These are phyloP conservation scores for Spinus pinus DNA, from an alignment of 2,797 vertebrate species.

Conservation along the genomic window DNA sequence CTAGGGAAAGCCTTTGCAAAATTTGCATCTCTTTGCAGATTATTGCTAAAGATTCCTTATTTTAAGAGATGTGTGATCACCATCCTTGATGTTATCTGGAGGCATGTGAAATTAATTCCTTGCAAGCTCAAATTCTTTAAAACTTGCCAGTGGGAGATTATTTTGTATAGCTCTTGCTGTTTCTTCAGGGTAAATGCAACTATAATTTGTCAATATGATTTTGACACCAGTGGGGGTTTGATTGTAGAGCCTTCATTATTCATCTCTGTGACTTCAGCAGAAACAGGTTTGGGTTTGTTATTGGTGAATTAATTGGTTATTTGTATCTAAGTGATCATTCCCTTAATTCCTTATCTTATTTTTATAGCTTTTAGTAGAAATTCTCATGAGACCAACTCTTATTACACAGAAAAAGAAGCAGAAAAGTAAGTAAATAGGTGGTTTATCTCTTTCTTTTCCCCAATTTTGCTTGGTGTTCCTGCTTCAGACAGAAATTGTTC, in stretches of 20 bases:
- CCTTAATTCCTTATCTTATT: conserved; percentile 21
- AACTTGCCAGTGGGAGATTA: neutral
- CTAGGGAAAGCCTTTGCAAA: neutral
- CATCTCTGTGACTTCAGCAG: neutral
- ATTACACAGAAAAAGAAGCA: conserved; percentile 92
- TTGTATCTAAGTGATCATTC: neutral
- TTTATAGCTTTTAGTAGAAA: conserved; percentile 93
- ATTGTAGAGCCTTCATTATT: neutral
- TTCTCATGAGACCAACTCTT: conserved; percentile 96
- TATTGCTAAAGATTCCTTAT: neutral
- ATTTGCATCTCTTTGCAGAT: neutral
- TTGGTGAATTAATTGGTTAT: neutral
- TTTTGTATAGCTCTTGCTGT: neutral
- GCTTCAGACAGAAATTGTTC: neutral
- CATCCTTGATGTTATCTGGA: neutral
- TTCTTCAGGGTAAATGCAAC: neutral
- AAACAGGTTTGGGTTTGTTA: neutral
- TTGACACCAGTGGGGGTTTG: neutral
- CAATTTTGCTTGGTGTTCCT: neutral
- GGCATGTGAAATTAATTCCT: neutral
- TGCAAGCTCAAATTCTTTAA: neutral
- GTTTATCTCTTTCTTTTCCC: neutral
- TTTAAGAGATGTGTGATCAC: neutral
- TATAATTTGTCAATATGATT: neutral
- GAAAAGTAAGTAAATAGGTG: conserved; percentile 84